A percentile compares a stretch with the other conserved stretches of the same genome.
Conservation (phyloP, 2,113 vertebrate genomes). For the Crypturellus undulatus region DNA sequence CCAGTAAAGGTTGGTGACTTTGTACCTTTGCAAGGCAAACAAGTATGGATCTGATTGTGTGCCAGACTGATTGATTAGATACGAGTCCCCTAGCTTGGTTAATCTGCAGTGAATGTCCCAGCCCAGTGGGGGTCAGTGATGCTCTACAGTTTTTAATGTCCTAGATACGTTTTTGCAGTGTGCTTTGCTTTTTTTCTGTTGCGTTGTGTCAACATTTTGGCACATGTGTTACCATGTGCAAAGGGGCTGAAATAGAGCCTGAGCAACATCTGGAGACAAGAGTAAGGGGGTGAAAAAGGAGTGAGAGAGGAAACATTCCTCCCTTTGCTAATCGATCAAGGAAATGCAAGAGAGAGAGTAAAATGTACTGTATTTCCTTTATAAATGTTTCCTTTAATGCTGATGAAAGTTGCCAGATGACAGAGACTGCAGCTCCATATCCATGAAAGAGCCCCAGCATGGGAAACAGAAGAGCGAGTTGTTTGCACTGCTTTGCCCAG, state of each 20-base stretch:
- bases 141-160: conserved; percentile 51
- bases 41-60: background rate
- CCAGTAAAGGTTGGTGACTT: background rate
- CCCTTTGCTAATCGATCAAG: conserved; percentile 35
- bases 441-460: background rate
- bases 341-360: conserved; percentile 32
- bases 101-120: conserved; percentile 60
- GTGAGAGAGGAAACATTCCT: background rate
- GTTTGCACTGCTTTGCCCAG: background rate
- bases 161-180: background rate
- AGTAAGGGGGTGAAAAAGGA: background rate
- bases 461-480: background rate
- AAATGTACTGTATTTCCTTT: conserved; percentile 47
- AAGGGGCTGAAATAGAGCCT: conserved; percentile 30
- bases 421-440: background rate
- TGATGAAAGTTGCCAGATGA: conserved; percentile 37
- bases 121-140: conserved; percentile 74
- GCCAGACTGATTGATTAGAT: background rate
- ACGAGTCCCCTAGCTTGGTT: background rate
- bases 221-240: conserved; percentile 55
- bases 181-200: background rate
- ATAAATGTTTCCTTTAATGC: conserved; percentile 34
- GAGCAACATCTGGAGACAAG: conserved; percentile 40
- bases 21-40: background rate
- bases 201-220: conserved; percentile 47